A percentile compares a stretch with the other conserved stretches of the same genome.
Evolutionary conservation across 2,113 vertebrate genomes (phyloP).

Genomic region (Carettochelys insculpta): DNA sequence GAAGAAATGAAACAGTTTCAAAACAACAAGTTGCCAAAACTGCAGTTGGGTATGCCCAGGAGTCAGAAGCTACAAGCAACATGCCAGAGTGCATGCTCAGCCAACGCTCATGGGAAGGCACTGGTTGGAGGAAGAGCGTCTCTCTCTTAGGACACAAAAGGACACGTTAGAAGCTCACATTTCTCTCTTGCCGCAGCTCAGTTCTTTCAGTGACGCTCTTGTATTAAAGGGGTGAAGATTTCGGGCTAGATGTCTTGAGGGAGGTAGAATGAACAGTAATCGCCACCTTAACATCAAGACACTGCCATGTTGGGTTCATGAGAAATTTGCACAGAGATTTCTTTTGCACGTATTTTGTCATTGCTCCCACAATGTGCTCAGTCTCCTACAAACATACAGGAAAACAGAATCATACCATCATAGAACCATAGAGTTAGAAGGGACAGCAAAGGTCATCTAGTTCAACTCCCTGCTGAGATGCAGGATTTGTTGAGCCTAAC

Average conservation of each 20-base stretch:
- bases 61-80: constrained; percentile 30
- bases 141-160: not conserved
- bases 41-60: constrained; percentile 18
- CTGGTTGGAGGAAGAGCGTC: not conserved
- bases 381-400: fast-evolving
- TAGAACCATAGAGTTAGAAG: not conserved
- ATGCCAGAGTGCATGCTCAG: not conserved
- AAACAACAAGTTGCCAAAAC: not conserved
- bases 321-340: not conserved
- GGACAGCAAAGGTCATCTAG: not conserved
- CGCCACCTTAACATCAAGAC: too few species aligned
- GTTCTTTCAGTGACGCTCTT: fast-evolving
- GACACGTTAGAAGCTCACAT: not conserved
- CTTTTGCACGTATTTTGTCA: not conserved
- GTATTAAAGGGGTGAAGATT: not conserved
- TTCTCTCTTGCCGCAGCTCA: not conserved
- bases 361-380: not conserved
- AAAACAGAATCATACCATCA: not conserved
- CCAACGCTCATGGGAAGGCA: constrained; percentile 12
- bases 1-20: constrained; percentile 34
- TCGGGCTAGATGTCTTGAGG: not conserved
- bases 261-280: not conserved
- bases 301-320: not conserved
- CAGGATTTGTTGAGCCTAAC: not conserved
- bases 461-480: not conserved